Conservation (phyloP, 35 echinoderm and acorn worm genomes). For the Ophioderma brevispina region DNA sequence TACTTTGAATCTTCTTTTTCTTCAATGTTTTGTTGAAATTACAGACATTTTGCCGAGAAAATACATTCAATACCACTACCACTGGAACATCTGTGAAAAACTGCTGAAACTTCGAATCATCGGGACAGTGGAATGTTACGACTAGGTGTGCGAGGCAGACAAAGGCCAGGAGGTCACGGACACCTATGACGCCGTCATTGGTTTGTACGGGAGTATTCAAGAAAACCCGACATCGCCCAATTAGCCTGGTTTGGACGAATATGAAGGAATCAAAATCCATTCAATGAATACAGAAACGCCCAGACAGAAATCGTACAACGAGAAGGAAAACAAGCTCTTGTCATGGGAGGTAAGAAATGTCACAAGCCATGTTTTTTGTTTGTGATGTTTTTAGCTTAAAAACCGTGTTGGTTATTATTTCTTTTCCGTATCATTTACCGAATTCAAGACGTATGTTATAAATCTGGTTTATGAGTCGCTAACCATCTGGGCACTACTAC, state of each 20-base stretch:
- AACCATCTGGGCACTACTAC: too few species aligned
- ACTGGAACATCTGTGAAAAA: conserved; percentile 48
- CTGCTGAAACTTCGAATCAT: conserved; percentile 35
- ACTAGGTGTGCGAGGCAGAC: conserved; percentile 14
- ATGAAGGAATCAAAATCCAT: conserved; percentile 76
- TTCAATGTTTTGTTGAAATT: too few species aligned
- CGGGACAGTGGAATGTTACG: conserved; percentile 65
- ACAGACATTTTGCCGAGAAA: conserved; percentile 33
- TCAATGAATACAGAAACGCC: conserved; percentile 71
- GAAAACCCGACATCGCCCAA: conserved; percentile 34
- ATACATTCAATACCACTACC: conserved; percentile 83
- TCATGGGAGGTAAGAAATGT: too few species aligned
- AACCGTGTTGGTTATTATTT: too few species aligned
- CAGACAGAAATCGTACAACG: too few species aligned
- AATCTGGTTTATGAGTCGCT: too few species aligned
- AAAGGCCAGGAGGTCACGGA: conserved; percentile 6
- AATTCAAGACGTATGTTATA: too few species aligned
- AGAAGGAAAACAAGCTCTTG: too few species aligned
- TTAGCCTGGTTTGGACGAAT: conserved; percentile 72
- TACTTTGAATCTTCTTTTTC: too few species aligned
- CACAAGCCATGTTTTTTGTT: too few species aligned
- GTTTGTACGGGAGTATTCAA: conserved; percentile 77
- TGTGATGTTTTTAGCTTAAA: too few species aligned
- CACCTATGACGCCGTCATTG: conserved; percentile 78
- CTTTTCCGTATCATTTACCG: too few species aligned